phyloP scores from a whole-genome alignment of 2,113 vertebrate genomes.

The Isichthys henryi region DNA sequence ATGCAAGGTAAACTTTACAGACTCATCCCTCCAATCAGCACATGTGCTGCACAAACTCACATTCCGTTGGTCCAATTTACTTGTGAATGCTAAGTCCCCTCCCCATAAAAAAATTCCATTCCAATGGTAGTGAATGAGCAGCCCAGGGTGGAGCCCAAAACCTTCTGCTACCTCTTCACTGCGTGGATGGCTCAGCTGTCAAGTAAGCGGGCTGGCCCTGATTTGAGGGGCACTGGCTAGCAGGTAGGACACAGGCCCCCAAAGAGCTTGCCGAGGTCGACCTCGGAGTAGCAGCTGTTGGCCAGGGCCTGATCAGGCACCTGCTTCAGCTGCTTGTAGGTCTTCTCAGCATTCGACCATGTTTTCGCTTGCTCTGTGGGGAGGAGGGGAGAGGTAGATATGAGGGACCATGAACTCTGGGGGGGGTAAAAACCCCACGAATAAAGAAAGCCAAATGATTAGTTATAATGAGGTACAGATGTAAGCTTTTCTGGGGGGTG shows the following conservation, averaged over 20 bases:
- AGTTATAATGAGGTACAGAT: background rate
- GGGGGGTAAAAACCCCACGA: background rate
- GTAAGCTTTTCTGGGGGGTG: background rate
- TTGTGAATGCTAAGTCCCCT: background rate
- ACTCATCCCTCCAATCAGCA: background rate
- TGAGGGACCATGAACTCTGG: background rate
- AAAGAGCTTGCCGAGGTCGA: slow-evolving; percentile 89
- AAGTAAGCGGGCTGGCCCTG: background rate
- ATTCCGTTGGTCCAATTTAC: background rate
- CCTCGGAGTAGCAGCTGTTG: slow-evolving; percentile 82
- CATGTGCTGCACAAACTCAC: background rate
- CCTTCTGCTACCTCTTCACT: background rate
- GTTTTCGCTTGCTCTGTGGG: background rate
- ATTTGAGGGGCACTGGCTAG: background rate
- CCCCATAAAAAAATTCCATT: background rate
- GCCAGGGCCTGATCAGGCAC: slow-evolving; percentile 72
- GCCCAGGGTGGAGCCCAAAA: background rate
- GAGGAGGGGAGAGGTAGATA: background rate
- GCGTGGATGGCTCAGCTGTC: background rate
- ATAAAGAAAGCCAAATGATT: background rate
- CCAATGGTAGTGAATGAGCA: background rate
- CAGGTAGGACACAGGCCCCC: slow-evolving; percentile 50
- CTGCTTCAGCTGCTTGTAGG: slow-evolving; percentile 75
- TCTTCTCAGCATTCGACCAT: slow-evolving; percentile 40
- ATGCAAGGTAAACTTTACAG: slow-evolving; percentile 35